phyloP scores from a whole-genome alignment of 2,113 vertebrate species.

The Tapirus terrestris region DNA sequence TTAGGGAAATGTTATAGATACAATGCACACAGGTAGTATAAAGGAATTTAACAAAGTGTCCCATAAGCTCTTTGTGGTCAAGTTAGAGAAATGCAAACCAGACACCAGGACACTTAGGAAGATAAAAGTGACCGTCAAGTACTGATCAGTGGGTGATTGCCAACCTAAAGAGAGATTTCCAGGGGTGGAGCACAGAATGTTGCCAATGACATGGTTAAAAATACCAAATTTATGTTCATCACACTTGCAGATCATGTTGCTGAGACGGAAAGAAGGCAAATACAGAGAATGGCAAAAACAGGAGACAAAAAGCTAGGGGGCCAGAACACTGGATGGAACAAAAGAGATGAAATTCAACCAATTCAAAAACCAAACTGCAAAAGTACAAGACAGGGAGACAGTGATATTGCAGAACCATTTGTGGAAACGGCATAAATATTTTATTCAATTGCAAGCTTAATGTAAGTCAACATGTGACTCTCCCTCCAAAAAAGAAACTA shows the following conservation, averaged over 20 bases:
- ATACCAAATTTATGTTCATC: background rate
- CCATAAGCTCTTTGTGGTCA: background rate
- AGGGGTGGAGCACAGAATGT: background rate
- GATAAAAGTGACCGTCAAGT: background rate
- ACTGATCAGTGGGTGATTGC: background rate
- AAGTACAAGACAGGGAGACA: background rate
- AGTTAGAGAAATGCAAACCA: background rate
- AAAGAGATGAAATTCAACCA: slow-evolving; percentile 23
- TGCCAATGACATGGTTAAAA: background rate
- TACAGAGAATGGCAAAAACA: background rate
- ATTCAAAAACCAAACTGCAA: background rate
- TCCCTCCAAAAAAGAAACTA: background rate
- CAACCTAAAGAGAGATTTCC: background rate
- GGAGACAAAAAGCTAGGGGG: background rate
- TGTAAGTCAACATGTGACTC: slow-evolving; percentile 42
- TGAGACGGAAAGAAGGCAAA: slow-evolving; percentile 46
- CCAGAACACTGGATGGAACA: background rate
- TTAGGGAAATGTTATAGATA: background rate
- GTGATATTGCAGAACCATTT: background rate
- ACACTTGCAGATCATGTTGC: background rate
- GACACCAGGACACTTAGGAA: background rate
- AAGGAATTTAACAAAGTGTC: background rate
- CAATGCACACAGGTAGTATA: background rate
- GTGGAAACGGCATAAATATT: slow-evolving; percentile 23
- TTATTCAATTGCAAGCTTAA: slow-evolving; percentile 26